Percentiles rank a stretch among this genome's conserved stretches.
Evolutionary conservation across 2,888 invertebrate species (phyloP).

Genomic region (Acanthococcus lagerstroemiae): DNA sequence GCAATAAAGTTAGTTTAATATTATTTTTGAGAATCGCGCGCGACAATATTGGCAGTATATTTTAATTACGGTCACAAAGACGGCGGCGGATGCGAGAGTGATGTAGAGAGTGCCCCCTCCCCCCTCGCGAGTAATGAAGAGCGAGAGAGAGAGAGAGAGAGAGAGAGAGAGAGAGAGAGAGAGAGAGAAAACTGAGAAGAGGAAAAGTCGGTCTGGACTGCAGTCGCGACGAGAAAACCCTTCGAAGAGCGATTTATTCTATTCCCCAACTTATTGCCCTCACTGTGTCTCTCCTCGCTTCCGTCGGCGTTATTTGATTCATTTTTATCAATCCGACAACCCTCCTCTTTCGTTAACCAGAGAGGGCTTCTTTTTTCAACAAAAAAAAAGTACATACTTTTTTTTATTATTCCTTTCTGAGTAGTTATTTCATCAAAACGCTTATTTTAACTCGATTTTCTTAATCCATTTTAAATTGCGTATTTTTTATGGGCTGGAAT

Average conservation of each 20-base stretch:
- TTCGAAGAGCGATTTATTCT: slow-evolving; percentile 17
- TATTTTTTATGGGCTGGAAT: too few relatives aligned
- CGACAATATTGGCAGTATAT: slow-evolving; percentile 21
- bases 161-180: background rate
- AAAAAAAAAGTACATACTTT: background rate
- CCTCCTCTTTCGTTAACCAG: background rate
- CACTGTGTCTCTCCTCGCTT: background rate
- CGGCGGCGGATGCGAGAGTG: slow-evolving; percentile 6
- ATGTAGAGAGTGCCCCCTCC: slow-evolving; percentile 12
- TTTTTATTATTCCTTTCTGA: slow-evolving; percentile 1
- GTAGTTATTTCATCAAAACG: slow-evolving; percentile 11
- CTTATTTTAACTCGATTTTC: slow-evolving; percentile 23
- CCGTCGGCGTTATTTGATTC: slow-evolving; percentile 17
- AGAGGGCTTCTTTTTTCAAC: background rate
- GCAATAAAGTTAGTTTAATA: background rate
- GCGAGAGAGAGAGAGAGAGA: background rate
- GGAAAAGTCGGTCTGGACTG: background rate
- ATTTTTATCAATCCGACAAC: slow-evolving; percentile 20
- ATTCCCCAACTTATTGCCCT: background rate
- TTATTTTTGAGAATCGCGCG: background rate
- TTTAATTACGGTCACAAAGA: slow-evolving; percentile 19
- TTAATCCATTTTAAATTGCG: slow-evolving; percentile 22
- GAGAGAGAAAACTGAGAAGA: background rate
- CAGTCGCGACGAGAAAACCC: background rate
- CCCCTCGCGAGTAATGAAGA: background rate